Base-by-base conservation (phyloP, 1,140 invertebrate genomes). In the Meloidogyne chitwoodi region DNA sequence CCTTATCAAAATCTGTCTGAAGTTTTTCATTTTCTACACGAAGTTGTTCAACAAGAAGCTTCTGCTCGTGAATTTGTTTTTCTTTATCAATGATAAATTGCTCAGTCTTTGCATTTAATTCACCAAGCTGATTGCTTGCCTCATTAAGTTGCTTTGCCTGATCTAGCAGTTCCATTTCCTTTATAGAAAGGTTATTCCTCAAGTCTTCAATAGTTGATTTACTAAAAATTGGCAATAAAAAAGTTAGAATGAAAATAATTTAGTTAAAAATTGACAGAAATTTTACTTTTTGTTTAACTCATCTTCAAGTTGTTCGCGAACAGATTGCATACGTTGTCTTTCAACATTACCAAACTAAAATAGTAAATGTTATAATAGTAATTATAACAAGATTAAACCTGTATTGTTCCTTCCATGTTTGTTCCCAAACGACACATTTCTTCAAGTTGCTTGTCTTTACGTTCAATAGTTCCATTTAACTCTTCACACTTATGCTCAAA, bases 281-380 rank as follows among this genome's bases (percentile, higher is more conserved):
- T 12, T 16, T 14, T n/a, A 74, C 72, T 38, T 68, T 27, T 38
- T n/a, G 6, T 64, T 24, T 2, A 77, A 26, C 31, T 77, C 76
- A 1, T 63, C 29, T n/a, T 77, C 71, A 16, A 67, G 63, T 16
- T 77, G 76, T 22, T 77, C 63, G 1, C 75, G 44, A 14, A 77
- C 61, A 16, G 76, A 31, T 77, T 77, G 63, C 48, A 76, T 65
- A 10, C 76, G 76, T 19, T 75, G 71, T 8, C 76, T 74, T 26
- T 77, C 76, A 0, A 76, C 31, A 24, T 66, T 61, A 2, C 74
- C 72, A 27, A 56, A 74, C 72, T 74, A 22, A 62, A 56, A 6
- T 14, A n/a, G 19, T 0, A 56, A 41, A 41, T 14, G 2, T 34
- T 34, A 24, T 56, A 2, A 4, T 64, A 24, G 62, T 12, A 31